Conservation (phyloP, 2,888 invertebrate species). For the Hanleya hanleyi region DNA sequence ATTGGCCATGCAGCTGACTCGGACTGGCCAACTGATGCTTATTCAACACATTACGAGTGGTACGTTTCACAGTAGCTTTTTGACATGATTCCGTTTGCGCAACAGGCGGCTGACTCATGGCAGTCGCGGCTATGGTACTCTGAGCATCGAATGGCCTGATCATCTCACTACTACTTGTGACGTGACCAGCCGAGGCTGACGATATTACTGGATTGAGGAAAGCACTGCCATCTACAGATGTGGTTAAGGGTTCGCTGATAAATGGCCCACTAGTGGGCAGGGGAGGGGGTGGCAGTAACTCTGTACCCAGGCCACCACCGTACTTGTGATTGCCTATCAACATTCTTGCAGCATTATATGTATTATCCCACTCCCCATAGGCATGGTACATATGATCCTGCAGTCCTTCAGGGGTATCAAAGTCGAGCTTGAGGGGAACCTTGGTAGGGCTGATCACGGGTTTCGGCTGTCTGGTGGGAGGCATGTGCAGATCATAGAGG, state of each 20-base stretch:
- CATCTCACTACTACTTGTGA: neutral
- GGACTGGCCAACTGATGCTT: neutral
- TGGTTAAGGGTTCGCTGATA: constrained; percentile 9
- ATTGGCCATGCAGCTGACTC: neutral
- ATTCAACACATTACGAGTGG: neutral
- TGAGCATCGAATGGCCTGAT: neutral
- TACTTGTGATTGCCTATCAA: constrained; percentile 53
- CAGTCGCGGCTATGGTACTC: neutral
- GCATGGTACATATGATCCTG: constrained; percentile 69
- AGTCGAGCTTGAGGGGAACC: constrained; percentile 64
- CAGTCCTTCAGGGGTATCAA: constrained; percentile 64
- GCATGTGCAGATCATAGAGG: constrained; percentile 67
- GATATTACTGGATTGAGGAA: constrained; percentile 20
- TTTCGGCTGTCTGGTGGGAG: constrained; percentile 43
- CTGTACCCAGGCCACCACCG: constrained; percentile 48
- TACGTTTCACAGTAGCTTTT: neutral
- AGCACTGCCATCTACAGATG: constrained; percentile 21
- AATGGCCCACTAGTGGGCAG: constrained; percentile 50
- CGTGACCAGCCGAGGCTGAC: neutral
- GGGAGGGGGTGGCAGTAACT: constrained; percentile 64
- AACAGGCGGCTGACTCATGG: constrained; percentile 6
- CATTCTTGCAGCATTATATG: constrained; percentile 40
- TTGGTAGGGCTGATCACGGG: constrained; percentile 45
- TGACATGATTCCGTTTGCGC: constrained; percentile 3
- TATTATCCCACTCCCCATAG: constrained; percentile 71